Evolutionary conservation across 2,113 vertebrate species (phyloP).

Genomic region (Podilymbus podiceps): DNA sequence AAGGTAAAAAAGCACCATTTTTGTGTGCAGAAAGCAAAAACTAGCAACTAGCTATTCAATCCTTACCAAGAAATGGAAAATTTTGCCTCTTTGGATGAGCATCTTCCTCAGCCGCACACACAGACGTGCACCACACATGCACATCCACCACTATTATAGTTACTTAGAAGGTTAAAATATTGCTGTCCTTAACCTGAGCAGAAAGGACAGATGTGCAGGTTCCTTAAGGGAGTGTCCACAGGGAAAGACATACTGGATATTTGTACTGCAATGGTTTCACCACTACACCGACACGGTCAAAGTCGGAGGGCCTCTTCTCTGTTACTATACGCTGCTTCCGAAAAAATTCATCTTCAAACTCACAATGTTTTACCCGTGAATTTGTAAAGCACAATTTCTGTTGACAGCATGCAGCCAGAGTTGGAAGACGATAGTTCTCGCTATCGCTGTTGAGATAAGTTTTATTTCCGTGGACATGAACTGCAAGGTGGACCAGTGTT

Average conservation of each 20-base stretch:
- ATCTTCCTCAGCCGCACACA: not conserved
- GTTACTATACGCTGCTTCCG: accelerated
- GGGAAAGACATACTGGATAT: not conserved
- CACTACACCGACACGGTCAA: too few species aligned
- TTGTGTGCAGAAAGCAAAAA: not conserved
- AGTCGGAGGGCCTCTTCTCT: not conserved
- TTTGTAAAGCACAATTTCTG: not conserved
- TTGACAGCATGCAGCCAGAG: not conserved
- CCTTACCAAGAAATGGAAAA: not conserved
- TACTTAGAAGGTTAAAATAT: not conserved
- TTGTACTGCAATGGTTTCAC: not conserved
- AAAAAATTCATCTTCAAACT: not conserved
- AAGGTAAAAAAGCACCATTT: not conserved
- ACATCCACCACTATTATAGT: accelerated
- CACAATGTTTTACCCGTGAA: not conserved
- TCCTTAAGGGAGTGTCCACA: not conserved
- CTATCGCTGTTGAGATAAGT: not conserved
- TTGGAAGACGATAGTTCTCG: not conserved
- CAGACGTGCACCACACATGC: not conserved
- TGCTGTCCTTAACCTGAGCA: not conserved
- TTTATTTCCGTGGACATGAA: not conserved
- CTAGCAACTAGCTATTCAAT: not conserved
- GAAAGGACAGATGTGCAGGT: not conserved
- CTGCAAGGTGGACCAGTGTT: not conserved
- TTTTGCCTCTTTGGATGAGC: not conserved